Base-by-base conservation (phyloP, 1,140 invertebrate genomes). In the Trichonephila inaurata region DNA sequence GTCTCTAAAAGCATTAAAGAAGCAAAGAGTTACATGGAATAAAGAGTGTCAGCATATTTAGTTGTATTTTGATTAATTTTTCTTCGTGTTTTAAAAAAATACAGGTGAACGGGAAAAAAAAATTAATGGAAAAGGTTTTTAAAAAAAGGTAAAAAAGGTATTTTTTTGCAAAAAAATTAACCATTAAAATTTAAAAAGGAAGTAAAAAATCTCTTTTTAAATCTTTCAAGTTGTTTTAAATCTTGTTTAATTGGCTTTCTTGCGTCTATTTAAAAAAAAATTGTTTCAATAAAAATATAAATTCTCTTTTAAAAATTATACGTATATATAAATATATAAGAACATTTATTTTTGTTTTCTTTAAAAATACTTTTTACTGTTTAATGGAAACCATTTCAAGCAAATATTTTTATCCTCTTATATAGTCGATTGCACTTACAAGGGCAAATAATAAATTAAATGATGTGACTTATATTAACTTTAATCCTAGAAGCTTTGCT, bases 21-120 rank as follows among this genome's bases (percentile, higher is more conserved):
- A 82, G 72, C 60, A 69, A 40, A 24, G 58, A 28, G 44, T 61
- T 82, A 82, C 51, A 18, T 61, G 72, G 21, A 81, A 91, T 91
- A 91, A 81, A 72, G 60, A 19, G 51, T 81, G 24, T 33, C 24
- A 81, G n/a, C 18, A 18, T 77, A n/a, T 82, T 72, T 81, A 81
- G 24, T 18, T 88, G 24, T 44, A 40, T 88, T 88, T 86, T 88
- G 64, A 88, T 88, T 60, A 51, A 83, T 83, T 77, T 77, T 77
- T 77, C 28, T 77, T 51, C 62, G 6, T 81, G 19, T 8, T 2
- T 10, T 10, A 81, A 81, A 90, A 21, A 66, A 66, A 66, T 40
- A 85, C 51, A 85, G 64, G 44, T 18, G 72, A 91, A 81, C 28
- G 28, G 86, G 58, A 92, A 33, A 58, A 66, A 66, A 24, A 60